Evolutionary conservation across 2,113 vertebrate genomes (phyloP), one percentile per base, ranked within the genome.

Genomic region (Carassius auratus): DNA sequence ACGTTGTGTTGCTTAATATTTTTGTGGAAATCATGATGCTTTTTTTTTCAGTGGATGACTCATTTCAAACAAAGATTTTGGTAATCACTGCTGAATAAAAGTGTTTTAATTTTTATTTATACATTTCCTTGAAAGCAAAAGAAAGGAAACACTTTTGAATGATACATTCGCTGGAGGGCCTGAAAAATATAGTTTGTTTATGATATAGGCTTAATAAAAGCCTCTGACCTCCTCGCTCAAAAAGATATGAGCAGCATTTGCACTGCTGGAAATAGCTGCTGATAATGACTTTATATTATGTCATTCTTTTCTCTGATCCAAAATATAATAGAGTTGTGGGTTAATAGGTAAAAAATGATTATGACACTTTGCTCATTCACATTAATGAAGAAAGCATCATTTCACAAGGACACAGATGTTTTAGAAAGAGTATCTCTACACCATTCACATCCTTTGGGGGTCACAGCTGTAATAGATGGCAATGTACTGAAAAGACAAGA

Each of bases 391-490:
- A 2, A 48, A 0, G 21, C 36, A 42, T 55, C n/a, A 36, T 13
- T 19, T n/a, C 30, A 38, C 19, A 75, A 61, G 52, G 55, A 73
- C 69, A 75, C 19, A 17, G 55, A 23, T 26, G n/a, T 76, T 76
- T 45, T 23, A 8, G 8, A 38, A 30, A 50, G n/a, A 76, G 68
- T 33, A 73, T 61, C 55, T 59, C 55, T 61, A 15, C 3, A 30
- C 19, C 71, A 48, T 12, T 73, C 2, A 15, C 2, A 15, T 38
- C 15, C 33, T 80, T 62, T 45, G 36, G 77, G 69, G 52, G 81
- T 84, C 52, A 75, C 12, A 45, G 50, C 36, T 71, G 9, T 71
- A 84, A 84, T 84, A 74, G 33, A 84, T 84, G 81, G 55, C 66
- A 42, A 10, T 73, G 68, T 48, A 68, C 21, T 84, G 33, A 38